Base-by-base conservation (phyloP, 2,888 invertebrate species). In the Papilio demoleus region DNA sequence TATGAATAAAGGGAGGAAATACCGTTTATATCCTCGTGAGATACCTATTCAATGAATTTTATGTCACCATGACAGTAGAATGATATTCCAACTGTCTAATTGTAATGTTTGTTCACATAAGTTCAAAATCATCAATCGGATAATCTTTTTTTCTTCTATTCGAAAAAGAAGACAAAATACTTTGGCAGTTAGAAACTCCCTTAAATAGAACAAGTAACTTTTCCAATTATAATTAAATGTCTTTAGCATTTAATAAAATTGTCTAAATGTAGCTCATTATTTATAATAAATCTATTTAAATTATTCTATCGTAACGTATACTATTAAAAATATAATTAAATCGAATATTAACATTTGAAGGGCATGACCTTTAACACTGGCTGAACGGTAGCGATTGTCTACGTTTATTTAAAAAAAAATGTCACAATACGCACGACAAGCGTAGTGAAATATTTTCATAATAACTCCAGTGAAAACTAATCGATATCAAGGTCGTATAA, bases 381-480 rank as follows among this genome's bases (percentile, higher is more conserved):
- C 24, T 8, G 27, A 45, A 61, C 17, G 45, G 24, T 14, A 50
- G 34, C n/a, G 9, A 36, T 36, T 31, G 47, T 50, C n/a, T 22
- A 14, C 8, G 19, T 9, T 34, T 31, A 34, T 22, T 47, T 11
- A 22, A 22, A 24, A 22, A 22, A 11, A 47, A 14, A 38, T 40
- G 24, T 19, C 34, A 22, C 63, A 50, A 50, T 64, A 53, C 64
- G 64, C 56, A 53, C 36, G 47, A 38, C 53, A 64, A 53, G 17
- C 38, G 8, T 17, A 64, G n/a, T 53, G 38, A 38, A 63, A 40
- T n/a, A 64, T 53, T 64, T 64, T 53, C 64, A 53, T 53, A 64
- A 64, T 27, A 64, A 64, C 27, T 64, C 53, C n/a, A 31, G 53
- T 53, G 24, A 53, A 64, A 64, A 64, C 64, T 53, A 64, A 53